Conservation (phyloP, 30 jellyfish, hydroid and myxozoan genomes). For the Hydractinia symbiolongicarpus region DNA sequence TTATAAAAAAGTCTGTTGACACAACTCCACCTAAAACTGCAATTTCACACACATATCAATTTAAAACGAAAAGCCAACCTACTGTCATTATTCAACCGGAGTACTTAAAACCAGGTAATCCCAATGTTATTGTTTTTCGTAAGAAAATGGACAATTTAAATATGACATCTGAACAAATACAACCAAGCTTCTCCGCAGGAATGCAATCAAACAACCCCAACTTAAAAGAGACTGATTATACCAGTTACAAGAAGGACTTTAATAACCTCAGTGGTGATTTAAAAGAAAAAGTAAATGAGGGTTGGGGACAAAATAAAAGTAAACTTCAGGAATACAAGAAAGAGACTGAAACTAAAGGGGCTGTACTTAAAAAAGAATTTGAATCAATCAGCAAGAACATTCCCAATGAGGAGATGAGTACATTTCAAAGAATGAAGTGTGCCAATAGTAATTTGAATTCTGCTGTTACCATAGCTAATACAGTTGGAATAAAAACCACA, state of each 20-base stretch:
- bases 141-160: background rate
- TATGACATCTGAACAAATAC: too few species aligned
- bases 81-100: constrained; percentile 1
- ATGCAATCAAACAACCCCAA: too few species aligned
- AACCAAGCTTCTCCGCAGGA: too few species aligned
- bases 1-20: constrained; percentile 8
- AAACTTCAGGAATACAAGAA: too few species aligned
- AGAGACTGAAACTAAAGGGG: too few species aligned
- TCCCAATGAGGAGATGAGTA: constrained; percentile 1
- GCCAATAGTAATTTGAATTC: background rate
- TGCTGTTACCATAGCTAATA: constrained; percentile 4
- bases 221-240: too few species aligned
- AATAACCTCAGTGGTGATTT: too few species aligned
- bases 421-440: background rate
- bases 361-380: background rate
- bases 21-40: background rate
- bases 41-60: background rate
- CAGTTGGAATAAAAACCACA: constrained; percentile 7
- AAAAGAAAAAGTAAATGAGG: too few species aligned
- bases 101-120: constrained; percentile 16
- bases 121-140: background rate
- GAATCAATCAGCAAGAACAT: background rate
- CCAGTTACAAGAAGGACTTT: too few species aligned
- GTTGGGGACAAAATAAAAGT: too few species aligned
- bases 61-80: constrained; percentile 13